A percentile compares a stretch with the other conserved stretches of the same genome.
Evolutionary conservation across 2,797 vertebrate species (phyloP).

Genomic region (Sternotherus odoratus): DNA sequence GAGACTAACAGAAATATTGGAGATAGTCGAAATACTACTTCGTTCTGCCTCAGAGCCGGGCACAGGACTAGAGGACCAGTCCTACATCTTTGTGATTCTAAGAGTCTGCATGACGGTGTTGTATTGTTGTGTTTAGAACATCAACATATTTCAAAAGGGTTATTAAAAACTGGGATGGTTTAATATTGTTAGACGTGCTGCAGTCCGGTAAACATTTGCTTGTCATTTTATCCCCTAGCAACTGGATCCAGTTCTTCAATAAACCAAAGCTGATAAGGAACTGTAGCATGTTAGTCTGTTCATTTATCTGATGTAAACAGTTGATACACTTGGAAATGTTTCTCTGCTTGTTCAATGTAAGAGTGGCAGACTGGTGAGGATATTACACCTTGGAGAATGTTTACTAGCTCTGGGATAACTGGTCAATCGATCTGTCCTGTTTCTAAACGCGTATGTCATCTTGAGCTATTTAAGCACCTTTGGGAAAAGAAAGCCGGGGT

Average conservation of each 20-base stretch:
- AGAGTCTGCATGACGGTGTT: neutral
- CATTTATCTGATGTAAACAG: neutral
- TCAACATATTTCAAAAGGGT: neutral
- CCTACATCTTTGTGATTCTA: neutral
- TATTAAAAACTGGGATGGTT: neutral
- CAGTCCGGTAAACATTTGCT: neutral
- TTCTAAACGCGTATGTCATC: rapidly evolving
- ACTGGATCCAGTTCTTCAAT: neutral
- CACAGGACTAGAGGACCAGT: neutral
- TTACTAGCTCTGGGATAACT: neutral
- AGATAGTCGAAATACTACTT: neutral
- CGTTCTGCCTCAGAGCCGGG: neutral
- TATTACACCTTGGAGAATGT: neutral
- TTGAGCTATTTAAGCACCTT: neutral
- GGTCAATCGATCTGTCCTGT: neutral
- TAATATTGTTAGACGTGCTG: rapidly evolving
- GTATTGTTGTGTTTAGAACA: neutral
- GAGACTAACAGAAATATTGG: neutral
- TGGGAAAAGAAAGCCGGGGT: neutral
- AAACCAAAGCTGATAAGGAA: neutral
- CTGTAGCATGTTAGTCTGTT: rapidly evolving
- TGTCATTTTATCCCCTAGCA: neutral
- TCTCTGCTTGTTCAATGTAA: neutral
- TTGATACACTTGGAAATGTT: neutral
- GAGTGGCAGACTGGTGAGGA: neutral